Conservation (phyloP, 2,888 invertebrate genomes). For the Epinotia nisella region DNA sequence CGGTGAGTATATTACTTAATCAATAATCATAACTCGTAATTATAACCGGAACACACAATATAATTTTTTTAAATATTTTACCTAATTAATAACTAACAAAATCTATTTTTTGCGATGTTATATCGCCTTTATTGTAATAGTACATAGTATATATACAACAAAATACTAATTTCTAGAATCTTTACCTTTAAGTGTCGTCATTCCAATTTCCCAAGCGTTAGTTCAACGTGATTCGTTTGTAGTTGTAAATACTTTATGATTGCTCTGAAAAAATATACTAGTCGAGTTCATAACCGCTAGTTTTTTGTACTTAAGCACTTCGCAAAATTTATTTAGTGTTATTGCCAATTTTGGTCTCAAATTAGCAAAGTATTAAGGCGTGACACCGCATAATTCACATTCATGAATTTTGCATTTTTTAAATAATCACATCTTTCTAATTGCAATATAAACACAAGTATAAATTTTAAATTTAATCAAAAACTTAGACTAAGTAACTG, state of each 20-base stretch:
- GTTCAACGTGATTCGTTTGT: not conserved
- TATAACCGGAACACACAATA: not conserved
- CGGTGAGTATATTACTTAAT: not conserved
- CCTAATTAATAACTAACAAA: not conserved
- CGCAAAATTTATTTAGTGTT: not conserved
- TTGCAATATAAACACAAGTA: conserved; percentile 16
- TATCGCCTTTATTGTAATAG: not conserved
- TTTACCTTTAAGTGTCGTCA: conserved; percentile 38
- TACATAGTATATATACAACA: not conserved
- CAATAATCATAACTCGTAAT: not conserved
- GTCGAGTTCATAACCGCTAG: conserved; percentile 1
- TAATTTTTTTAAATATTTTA: no score
- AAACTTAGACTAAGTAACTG: conserved; percentile 21
- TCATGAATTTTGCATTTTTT: conserved; percentile 1
- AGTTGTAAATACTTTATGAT: not conserved
- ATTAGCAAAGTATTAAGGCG: not conserved
- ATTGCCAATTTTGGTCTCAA: not conserved
- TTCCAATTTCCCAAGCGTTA: conserved; percentile 7
- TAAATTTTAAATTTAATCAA: conserved; percentile 27
- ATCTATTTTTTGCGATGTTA: not conserved
- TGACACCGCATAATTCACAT: not conserved
- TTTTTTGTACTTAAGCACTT: conserved; percentile 13
- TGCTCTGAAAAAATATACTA: not conserved
- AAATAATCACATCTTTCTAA: not conserved
- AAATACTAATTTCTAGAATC: not conserved